Conservation (phyloP, 2,888 invertebrate genomes). For the Mellilla xanthometata region DNA sequence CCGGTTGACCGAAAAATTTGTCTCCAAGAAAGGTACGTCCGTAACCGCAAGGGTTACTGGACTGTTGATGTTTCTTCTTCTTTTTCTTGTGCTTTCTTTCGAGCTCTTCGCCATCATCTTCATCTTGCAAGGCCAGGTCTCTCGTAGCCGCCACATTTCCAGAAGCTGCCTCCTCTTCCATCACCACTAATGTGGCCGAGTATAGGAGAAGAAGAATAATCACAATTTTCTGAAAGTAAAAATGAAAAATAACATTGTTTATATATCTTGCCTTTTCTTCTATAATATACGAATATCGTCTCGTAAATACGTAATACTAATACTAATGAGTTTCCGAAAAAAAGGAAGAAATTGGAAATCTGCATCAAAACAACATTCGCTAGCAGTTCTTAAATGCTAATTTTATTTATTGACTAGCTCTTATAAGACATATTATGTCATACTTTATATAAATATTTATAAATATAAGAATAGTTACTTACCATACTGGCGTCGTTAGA, state of each 20-base stretch:
- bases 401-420: too few species aligned
- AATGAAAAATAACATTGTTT: too few species aligned
- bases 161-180: constrained; percentile 43
- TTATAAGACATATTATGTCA: too few species aligned
- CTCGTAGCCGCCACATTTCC: constrained; percentile 52
- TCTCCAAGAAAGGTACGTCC: constrained; percentile 49
- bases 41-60: constrained; percentile 49
- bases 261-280: too few species aligned
- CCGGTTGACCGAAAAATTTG: constrained; percentile 54
- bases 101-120: constrained; percentile 53
- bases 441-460: background rate
- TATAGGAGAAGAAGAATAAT: constrained; percentile 47
- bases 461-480: constrained; percentile 27
- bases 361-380: too few species aligned
- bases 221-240: constrained; percentile 46
- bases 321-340: too few species aligned
- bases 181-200: constrained; percentile 35
- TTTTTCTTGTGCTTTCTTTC: constrained; percentile 59
- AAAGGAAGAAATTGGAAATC: too few species aligned
- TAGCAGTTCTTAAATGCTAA: too few species aligned
- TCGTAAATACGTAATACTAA: too few species aligned
- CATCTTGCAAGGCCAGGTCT: constrained; percentile 45
- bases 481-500: constrained; percentile 37
- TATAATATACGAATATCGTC: too few species aligned
- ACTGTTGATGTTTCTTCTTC: constrained; percentile 58